Percentiles rank a stretch among this genome's conserved stretches.
Conservation (phyloP, 2,113 vertebrate species). For the Grallaria varia region DNA sequence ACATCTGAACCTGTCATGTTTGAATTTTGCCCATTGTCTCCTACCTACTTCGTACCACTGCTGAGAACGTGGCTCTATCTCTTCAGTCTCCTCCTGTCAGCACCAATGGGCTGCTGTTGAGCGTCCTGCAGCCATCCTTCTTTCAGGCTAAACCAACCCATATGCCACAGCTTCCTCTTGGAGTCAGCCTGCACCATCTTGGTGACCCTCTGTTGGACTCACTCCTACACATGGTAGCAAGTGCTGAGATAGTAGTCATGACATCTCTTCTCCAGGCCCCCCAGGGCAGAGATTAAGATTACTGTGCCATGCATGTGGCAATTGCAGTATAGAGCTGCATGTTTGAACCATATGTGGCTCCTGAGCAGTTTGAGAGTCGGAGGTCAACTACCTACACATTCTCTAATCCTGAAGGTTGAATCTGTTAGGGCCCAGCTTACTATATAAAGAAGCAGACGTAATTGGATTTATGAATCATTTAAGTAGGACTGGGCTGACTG, state of each 20-base stretch:
- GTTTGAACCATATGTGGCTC: neutral
- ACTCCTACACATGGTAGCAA: neutral
- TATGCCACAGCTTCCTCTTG: neutral
- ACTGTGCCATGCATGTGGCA: neutral
- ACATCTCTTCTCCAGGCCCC: neutral
- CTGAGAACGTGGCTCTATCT: neutral
- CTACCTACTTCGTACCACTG: accelerated
- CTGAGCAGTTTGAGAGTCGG: neutral
- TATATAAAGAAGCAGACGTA: neutral
- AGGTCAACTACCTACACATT: constrained; percentile 30
- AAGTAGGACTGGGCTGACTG: constrained; percentile 27
- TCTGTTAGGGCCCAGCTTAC: neutral
- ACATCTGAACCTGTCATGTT: neutral
- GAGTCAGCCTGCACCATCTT: neutral
- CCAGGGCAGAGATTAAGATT: neutral
- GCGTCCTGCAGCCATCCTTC: neutral
- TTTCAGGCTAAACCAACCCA: neutral
- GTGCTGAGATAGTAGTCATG: neutral
- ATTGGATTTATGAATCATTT: constrained; percentile 63
- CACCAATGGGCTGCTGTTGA: neutral
- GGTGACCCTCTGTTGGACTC: accelerated
- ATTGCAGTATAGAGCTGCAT: neutral
- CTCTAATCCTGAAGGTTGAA: constrained; percentile 40
- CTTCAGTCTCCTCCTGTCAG: accelerated
- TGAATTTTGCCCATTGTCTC: neutral